phyloP scores from a whole-genome alignment of 2,113 vertebrate genomes.

The Tupaia chinensis region DNA sequence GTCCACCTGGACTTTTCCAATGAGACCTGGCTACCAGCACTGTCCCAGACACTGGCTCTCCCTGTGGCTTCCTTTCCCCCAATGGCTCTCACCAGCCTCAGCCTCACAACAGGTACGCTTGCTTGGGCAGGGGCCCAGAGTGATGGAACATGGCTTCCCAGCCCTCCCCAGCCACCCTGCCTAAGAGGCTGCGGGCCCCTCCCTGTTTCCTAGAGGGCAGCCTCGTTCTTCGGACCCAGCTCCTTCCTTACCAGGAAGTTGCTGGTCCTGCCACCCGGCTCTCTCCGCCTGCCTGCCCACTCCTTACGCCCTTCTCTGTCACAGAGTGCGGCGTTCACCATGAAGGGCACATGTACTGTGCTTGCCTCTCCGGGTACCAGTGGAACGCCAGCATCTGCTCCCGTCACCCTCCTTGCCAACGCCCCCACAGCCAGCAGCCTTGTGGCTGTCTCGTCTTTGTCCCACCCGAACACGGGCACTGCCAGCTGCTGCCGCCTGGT shows the following conservation, averaged over 20 bases:
- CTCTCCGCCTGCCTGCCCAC: neutral
- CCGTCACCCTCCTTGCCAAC: neutral
- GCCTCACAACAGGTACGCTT: constrained; percentile 72
- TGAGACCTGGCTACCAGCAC: neutral
- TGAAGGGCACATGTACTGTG: neutral
- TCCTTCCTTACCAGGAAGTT: neutral
- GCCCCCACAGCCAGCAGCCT: accelerated
- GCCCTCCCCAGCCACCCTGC: neutral
- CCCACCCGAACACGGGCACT: neutral
- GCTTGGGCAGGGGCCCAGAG: neutral
- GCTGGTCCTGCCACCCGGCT: neutral
- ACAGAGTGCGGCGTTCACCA: constrained; percentile 61
- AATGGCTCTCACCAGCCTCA: constrained; percentile 59
- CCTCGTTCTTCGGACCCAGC: neutral
- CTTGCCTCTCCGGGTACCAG: constrained; percentile 70
- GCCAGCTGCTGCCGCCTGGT: constrained; percentile 77
- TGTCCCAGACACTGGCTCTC: neutral
- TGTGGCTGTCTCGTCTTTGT: constrained; percentile 64
- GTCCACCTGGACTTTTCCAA: constrained; percentile 51
- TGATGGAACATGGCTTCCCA: neutral
- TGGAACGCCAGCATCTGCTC: constrained; percentile 63
- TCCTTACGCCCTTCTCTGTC: neutral
- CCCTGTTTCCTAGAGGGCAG: neutral
- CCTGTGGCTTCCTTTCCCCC: neutral
- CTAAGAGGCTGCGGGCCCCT: neutral